Evolutionary conservation across 2,113 vertebrate species (phyloP).

Genomic region (cat (Felis catus)): F.catus_Fca126_mat1.0 CM031415.1:12042501-12043000

Average conservation of each 20-base stretch:
- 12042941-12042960: constrained; percentile 10
- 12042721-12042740: constrained; percentile 70
- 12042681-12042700: constrained; percentile 61
- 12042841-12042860: constrained; percentile 52
- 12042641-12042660: neutral
- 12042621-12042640: constrained; percentile 60
- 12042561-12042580: neutral
- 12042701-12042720: constrained; percentile 77
- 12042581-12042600: neutral
- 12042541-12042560: neutral
- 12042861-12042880: constrained; percentile 66
- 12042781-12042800: neutral
- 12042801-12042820: constrained; percentile 42
- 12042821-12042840: constrained; percentile 54
- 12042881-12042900: constrained; percentile 11
- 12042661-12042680: constrained; percentile 36
- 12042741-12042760: constrained; percentile 64
- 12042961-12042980: constrained; percentile 28
- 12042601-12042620: neutral
- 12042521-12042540: neutral
- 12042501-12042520: neutral
- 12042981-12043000: constrained; percentile 30
- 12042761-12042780: neutral
- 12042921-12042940: neutral
- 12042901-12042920: constrained; percentile 64